Evolutionary conservation across 2,797 vertebrate species (phyloP), one percentile per base, ranked within the genome.

Genomic region (Eupleurogrammus muticus): DNA sequence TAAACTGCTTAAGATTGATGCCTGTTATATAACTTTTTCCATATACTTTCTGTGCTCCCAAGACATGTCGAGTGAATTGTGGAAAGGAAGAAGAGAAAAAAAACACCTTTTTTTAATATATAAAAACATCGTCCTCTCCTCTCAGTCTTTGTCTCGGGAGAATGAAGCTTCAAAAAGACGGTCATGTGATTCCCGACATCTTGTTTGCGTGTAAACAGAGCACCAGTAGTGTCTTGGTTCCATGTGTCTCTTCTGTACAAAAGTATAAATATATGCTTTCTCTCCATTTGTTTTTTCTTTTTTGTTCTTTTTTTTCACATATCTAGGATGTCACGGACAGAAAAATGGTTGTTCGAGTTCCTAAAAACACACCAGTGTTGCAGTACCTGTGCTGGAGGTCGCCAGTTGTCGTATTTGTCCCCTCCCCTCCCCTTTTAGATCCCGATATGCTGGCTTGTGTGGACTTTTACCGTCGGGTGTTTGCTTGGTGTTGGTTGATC

Each of bases 261-360:
- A 96, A 95, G 95, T 97, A 98, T 96, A 98, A 97, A 98, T 96
- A 97, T 95, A 95, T 96, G 94, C 91, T 96, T 92, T 96, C 86
- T 93, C 87, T 94, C 85, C 81, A 76, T 86, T 84, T 77, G 20
- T 82, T 71, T 48, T 71, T 49, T 54, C 59, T 56, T 46, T 49
- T 38, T 56, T 21, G 21, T 72, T 70, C 50, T 57, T 14, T 64
- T 65, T 70, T 60, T 94, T 94, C 93, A 93, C 92, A 94, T 94
- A 92, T 94, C 81, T 83, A 93, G 92, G 93, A 94, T 89, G 86
- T 89, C 88, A 88, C 85, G 67, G 90, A 92, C 89, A 35, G 70
- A 86, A 91, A 91, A 92, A 86, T 19, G 84, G 79, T 86, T 87
- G 81, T 82, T 84, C 90, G 79, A 90, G 92, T 82, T 90, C 90